Conservation (phyloP, 2,888 invertebrate species). For the Timema cristinae region DNA sequence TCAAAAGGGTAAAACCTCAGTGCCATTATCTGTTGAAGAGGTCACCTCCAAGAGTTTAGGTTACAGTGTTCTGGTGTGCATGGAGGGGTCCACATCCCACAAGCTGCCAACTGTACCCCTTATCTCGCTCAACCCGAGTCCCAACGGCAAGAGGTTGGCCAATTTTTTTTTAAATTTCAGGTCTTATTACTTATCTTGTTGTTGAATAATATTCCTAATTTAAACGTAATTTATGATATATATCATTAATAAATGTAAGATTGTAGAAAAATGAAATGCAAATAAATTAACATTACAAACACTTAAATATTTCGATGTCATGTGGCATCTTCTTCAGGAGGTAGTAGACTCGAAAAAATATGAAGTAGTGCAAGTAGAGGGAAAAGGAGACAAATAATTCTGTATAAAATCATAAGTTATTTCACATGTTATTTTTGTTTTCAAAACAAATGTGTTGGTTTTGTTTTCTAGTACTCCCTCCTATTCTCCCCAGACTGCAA, state of each 20-base stretch:
- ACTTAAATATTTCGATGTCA: no score
- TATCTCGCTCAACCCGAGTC: constrained; percentile 63
- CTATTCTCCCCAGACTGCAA: constrained; percentile 72
- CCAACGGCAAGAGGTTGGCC: constrained; percentile 67
- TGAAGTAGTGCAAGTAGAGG: no score
- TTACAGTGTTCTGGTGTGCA: constrained; percentile 81
- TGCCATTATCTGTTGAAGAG: constrained; percentile 69
- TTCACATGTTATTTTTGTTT: no score
- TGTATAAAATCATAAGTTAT: no score
- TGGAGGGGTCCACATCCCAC: constrained; percentile 83
- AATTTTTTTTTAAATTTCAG: constrained; percentile 33
- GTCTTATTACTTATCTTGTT: background rate
- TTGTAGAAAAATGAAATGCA: no score
- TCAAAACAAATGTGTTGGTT: no score
- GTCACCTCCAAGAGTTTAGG: constrained; percentile 64
- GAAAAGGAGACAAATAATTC: no score
- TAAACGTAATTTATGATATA: no score
- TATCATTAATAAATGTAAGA: no score
- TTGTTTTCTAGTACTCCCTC: constrained; percentile 50
- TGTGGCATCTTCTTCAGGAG: no score
- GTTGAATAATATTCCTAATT: background rate
- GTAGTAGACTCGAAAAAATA: background rate
- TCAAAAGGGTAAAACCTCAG: constrained; percentile 65
- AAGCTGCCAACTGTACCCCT: constrained; percentile 73
- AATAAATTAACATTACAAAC: background rate